Base-by-base conservation (phyloP, 2,888 invertebrate species). In the Caenorhabditis macrosperma region DNA sequence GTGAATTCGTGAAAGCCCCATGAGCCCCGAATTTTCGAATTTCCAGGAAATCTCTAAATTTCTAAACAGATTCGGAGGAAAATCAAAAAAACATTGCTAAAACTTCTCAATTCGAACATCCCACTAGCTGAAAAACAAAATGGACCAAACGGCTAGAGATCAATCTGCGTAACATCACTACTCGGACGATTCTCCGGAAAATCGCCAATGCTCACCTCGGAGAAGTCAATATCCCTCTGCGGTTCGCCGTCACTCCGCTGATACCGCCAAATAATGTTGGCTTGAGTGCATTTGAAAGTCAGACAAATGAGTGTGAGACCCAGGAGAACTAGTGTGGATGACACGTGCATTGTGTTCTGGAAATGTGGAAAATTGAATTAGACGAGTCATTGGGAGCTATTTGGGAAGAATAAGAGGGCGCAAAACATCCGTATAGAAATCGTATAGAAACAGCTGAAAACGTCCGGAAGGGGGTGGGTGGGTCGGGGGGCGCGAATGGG, bases 191-290 rank as follows among this genome's bases (percentile, higher is more conserved):
- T 35, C 30, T 48, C 38, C 17, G 26, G 2, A 15, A 38, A 7
- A 44, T 26, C 52, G 15, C 10, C 30, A 4, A 9, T 12, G 17
- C 15, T 38, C 35, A 72, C 72, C 72, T 72, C 72, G 0, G 72
- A 72, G 48, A 72, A 72, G 30, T 72, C 72, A 28, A 72, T 64
- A 48, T 72, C 72, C 41, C 64, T 63, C 10, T 55, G 72, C 5
- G 63, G 72, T 17, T 72, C 72, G 15, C 52, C 54, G 12, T 72
- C 72, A 54, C 55, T 12, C 17, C 63, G 5, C 38, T 55, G 63
- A 57, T 54, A 64, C 22, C 72, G 24, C 63, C 64, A 72, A n/a
- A 72, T 63, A 12, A 72, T 72, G 22, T 72, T 69, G 7, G 35
- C 57, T 9, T 59, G 48, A 24, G 50, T n/a, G n/a, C 48, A 59